Base-by-base conservation (phyloP, 30 jellyfish, hydroid and myxozoan genomes). In the Mastigias papua region DNA sequence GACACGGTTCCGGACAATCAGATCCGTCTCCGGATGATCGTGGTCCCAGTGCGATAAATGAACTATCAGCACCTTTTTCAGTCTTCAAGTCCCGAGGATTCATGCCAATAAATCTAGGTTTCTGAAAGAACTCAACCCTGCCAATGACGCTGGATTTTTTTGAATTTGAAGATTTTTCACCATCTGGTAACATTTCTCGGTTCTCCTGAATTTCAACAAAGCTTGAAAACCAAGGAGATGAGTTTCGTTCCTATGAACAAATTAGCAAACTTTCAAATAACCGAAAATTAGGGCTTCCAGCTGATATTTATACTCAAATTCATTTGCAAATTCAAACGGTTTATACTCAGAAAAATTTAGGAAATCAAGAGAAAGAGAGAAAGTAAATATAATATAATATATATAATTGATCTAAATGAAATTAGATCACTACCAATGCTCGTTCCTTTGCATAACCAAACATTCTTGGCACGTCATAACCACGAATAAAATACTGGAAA, bases 391-490 rank as follows among this genome's bases (percentile, higher is more conserved):
- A n/a, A n/a, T n/a, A n/a, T n/a, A n/a, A n/a, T n/a, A n/a, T n/a
- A n/a, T n/a, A n/a, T n/a, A n/a, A n/a, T n/a, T n/a, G n/a, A n/a
- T n/a, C n/a, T n/a, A n/a, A n/a, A n/a, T n/a, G n/a, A n/a, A n/a
- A n/a, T n/a, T n/a, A 42, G 21, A 63, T 51, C 49, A 93, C 19
- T 90, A 90, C 99, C 65, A 80, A 63, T 21, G 87, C 78, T 15
- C 67, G 89, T 20, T 66, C 80, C n/a, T 90, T 96, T 31, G 97
- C 93, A 68, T 95, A 95, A 20, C 99, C 99, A 86, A 95, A 95
- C 99, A 95, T 95, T 42, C 99, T 73, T 19, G 97, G 99, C 5
- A 89, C 93, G 34, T 84, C 99, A 82, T 95, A 95, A 1, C 99
- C 99, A 72, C 89, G 99, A 42, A 95, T 95, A 35, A 95, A 95